phyloP scores from a whole-genome alignment of 2,113 vertebrate genomes.

The Saiga tatarica region DNA sequence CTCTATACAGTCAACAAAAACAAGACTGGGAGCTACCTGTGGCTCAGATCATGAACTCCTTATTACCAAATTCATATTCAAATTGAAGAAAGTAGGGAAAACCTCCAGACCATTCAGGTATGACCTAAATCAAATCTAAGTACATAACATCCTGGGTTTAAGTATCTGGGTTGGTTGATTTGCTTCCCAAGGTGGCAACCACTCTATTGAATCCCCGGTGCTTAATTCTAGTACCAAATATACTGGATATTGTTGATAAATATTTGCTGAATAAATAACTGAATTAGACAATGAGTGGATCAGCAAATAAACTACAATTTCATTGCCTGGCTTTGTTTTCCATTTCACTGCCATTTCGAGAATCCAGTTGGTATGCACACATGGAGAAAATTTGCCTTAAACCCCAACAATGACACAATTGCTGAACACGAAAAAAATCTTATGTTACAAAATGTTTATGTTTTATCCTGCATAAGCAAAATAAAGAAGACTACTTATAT shows the following conservation, averaged over 20 bases:
- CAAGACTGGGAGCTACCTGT: too few species aligned
- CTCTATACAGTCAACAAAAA: too few species aligned
- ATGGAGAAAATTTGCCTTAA: neutral
- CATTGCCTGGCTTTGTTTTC: neutral
- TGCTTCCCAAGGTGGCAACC: neutral
- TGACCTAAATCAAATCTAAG: too few species aligned
- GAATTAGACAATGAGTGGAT: neutral
- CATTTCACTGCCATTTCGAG: neutral
- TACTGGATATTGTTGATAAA: neutral
- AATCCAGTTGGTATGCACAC: neutral
- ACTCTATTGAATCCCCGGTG: neutral
- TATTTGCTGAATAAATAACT: neutral
- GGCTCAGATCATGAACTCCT: too few species aligned
- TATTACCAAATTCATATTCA: too few species aligned
- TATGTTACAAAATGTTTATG: neutral
- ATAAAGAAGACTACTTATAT: neutral
- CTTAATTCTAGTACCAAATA: neutral
- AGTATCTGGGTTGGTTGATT: neutral
- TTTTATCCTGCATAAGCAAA: neutral
- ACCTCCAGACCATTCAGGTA: too few species aligned
- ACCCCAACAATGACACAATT: neutral
- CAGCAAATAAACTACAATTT: neutral
- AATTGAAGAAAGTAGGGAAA: too few species aligned
- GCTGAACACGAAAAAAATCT: neutral
- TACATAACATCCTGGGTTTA: neutral